These are phyloP conservation scores for Halcyon chelicuti DNA, from an alignment of 2,797 vertebrate species.

Conservation along the genomic window DNA sequence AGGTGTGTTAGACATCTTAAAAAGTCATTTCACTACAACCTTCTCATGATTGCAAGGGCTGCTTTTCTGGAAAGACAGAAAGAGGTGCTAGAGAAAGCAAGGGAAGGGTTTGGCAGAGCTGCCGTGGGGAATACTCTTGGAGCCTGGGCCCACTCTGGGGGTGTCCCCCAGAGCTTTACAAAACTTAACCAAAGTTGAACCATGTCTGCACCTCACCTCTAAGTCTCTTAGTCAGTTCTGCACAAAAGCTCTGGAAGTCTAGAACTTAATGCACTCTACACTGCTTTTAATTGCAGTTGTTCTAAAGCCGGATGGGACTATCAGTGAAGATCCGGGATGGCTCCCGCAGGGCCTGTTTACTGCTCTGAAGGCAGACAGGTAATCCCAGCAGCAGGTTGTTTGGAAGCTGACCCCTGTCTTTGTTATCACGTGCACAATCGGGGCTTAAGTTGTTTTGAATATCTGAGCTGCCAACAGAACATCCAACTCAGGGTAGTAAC, in stretches of 20 bases:
- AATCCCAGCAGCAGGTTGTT: accelerated
- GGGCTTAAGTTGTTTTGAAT: not conserved
- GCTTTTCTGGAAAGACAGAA: not conserved
- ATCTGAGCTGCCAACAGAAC: not conserved
- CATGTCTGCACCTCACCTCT: accelerated
- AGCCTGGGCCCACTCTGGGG: accelerated
- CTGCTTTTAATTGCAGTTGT: not conserved
- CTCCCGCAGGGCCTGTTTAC: accelerated
- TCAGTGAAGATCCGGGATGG: not conserved
- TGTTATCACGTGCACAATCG: not conserved
- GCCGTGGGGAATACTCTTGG: accelerated
- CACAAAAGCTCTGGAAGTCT: not conserved
- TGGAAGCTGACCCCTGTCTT: accelerated
- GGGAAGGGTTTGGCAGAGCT: accelerated
- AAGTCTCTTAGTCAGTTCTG: too few species aligned
- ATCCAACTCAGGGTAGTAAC: accelerated
- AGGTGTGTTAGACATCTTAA: too few species aligned
- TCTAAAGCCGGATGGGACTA: accelerated
- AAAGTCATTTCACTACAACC: not conserved
- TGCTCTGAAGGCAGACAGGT: accelerated
- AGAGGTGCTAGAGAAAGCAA: not conserved
- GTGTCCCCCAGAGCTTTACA: not conserved
- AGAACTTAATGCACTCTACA: not conserved
- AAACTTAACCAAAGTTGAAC: not conserved
- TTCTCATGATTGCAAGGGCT: too few species aligned